A percentile compares a stretch with the other conserved stretches of the same genome.
These are phyloP conservation scores for Ryuthela nishihirai DNA, from an alignment of 2,888 invertebrate genomes.

Conservation along the genomic window DNA sequence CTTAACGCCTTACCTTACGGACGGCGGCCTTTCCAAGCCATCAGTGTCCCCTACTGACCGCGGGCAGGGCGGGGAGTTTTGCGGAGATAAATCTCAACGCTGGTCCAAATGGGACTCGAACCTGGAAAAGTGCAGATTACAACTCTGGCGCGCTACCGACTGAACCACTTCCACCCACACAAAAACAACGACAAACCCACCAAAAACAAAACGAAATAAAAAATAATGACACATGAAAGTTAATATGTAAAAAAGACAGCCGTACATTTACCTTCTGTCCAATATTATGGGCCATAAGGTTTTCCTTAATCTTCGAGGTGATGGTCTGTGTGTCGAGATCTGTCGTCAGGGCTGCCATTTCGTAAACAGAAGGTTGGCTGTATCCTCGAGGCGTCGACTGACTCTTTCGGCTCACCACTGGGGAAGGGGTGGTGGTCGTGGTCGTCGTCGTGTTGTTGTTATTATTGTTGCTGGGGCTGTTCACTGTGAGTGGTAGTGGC, in stretches of 20 bases:
- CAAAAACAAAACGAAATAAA: too few relatives aligned
- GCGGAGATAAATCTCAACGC: too few relatives aligned
- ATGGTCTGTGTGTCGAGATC: conserved; percentile 95
- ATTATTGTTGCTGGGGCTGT: conserved; percentile 3
- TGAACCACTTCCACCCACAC: too few relatives aligned
- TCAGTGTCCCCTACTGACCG: too few relatives aligned
- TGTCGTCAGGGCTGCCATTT: conserved; percentile 94
- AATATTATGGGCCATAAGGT: conserved; percentile 91
- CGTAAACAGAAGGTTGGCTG: conserved; percentile 87
- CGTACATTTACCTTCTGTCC: conserved; percentile 73
- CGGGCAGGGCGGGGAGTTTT: too few relatives aligned
- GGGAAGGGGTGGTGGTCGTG: conserved; percentile 6
- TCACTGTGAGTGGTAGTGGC: conserved; percentile 26
- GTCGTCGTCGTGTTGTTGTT: conserved; percentile 24
- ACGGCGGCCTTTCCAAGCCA: too few relatives aligned
- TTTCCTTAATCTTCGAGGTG: conserved; percentile 95
- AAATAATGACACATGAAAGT: too few relatives aligned
- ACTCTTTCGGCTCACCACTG: conserved; percentile 17
- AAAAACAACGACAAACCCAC: too few relatives aligned
- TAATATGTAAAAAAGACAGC: not conserved
- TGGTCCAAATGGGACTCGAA: too few relatives aligned
- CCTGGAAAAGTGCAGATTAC: too few relatives aligned
- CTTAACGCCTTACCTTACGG: too few relatives aligned
- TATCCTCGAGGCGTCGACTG: conserved; percentile 47
- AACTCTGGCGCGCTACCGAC: too few relatives aligned